Base-by-base conservation (phyloP, 2,797 vertebrate species). In the Microctenopoma steveboyesi region DNA sequence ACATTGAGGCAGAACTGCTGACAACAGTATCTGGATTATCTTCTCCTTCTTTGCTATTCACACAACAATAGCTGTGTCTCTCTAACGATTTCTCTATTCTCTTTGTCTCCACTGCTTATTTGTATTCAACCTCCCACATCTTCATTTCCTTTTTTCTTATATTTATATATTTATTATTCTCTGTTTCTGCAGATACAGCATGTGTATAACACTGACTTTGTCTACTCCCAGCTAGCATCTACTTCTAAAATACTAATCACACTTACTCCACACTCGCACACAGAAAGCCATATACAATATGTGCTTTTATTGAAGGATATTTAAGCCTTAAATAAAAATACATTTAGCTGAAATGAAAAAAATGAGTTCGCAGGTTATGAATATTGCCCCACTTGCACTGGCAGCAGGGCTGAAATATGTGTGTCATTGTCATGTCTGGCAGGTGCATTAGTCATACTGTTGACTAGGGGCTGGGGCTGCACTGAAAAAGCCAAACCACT, bases 1-100 rank as follows among this genome's bases (percentile, higher is more conserved):
- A 13, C 74, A 82, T 28, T 53, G 61, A 85, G 61, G 65, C 81
- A 82, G 79, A 87, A 88, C 65, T 80, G 86, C 86, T 86, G 84
- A 88, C 82, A 84, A 72, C 84, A 82, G 75, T 84, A 64, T 81
- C 54, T 74, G 86, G 82, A 85, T 88, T 86, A 84, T 89, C 70
- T 83, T 77, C 72, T 82, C 83, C 80, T 64, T 70, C 74, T 82
- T 83, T 75, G 68, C 63, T 42, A 85, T 80, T 83, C 85, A 84
- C 78, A 79, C 72, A 57, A n/a, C 66, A 60, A 62, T 72, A 15
- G 12, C 49, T 52, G 12, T 66, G 35, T 73, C 49, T 74, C 55
- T 51, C 77, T 37, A 33, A 69, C 72, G 62, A 46, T 76, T 61
- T 57, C 64, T 65, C 56, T 39, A 30, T 69, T 59, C 64, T 48